Evolutionary conservation across 2,113 vertebrate genomes (phyloP).

Genomic region (Suricata suricatta): DNA sequence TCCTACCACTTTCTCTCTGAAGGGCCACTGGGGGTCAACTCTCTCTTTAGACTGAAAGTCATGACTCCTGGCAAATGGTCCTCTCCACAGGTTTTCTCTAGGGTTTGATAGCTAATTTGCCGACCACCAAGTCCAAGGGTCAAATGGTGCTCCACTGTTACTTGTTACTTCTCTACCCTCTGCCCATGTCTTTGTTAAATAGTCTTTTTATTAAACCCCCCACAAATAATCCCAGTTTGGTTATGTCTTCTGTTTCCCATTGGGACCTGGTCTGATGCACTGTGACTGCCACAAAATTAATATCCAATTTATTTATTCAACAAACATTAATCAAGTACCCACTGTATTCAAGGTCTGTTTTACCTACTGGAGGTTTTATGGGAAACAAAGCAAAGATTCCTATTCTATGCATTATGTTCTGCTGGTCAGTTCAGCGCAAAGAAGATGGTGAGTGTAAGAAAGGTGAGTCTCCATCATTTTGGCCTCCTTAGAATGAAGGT

Average conservation of each 20-base stretch:
- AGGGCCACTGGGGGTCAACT: background rate
- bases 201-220: background rate
- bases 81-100: background rate
- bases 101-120: background rate
- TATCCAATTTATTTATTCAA: background rate
- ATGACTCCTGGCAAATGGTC: background rate
- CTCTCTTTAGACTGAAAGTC: background rate
- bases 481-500: background rate
- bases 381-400: background rate
- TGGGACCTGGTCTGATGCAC: background rate
- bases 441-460: background rate
- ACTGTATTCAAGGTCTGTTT: background rate
- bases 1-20: background rate
- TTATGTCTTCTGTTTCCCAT: background rate
- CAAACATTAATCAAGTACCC: background rate
- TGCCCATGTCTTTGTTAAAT: background rate
- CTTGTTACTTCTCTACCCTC: background rate
- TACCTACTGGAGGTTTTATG: background rate
- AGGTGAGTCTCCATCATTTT: background rate
- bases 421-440: background rate
- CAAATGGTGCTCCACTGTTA: background rate
- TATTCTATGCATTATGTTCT: background rate
- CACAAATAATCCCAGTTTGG: background rate
- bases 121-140: background rate
- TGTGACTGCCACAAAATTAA: background rate